Base-by-base conservation (phyloP, 2,888 invertebrate species). In the Volucella inanis region DNA sequence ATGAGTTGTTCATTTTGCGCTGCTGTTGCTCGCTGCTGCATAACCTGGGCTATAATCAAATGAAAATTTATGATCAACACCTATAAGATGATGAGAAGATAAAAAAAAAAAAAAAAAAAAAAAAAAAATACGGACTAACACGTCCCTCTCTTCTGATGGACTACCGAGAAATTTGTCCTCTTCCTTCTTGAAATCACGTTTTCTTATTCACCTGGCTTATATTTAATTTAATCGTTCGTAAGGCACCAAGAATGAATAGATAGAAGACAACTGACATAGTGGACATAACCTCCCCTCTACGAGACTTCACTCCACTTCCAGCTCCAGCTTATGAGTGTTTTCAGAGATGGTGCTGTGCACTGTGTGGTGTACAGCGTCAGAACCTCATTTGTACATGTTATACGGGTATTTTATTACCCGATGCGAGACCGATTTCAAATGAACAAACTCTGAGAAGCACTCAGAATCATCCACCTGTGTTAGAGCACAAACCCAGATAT, bases 31-130 rank as follows among this genome's bases (percentile, higher is more conserved):
- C 39, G 61, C 71, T 31, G 31, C 11, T 76, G 67, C 61, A 59
- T 65, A 64, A 57, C 45, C 50, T 47, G 39, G 68, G 49, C 89
- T 89, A 90, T 90, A 90, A 90, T 89, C 90, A 90, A 90, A 90
- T 90, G 90, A 90, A 89, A 91, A 91, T 91, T 91, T 91, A 91
- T 91, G 91, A 91, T 91, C 91, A 90, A 91, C 91, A 91, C 91
- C 91, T 91, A 90, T 89, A 88, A 89, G 89, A 87, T 87, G 85
- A 79, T 72, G 77, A 87, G 77, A 68, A 85, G 82, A 87, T 84
- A 84, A 87, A 82, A 79, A 70, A 75, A 75, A 74, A 71, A 52
- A 62, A 59, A 14, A 11, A 31, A 54, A 54, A 57, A 14, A 52
- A 62, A 59, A 14, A 11, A 31, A 54, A 54, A 57, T 11, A 54